Evolutionary conservation across 35 echinoderm and acorn worm species (phyloP).

Genomic region (Acanthaster planci): DNA sequence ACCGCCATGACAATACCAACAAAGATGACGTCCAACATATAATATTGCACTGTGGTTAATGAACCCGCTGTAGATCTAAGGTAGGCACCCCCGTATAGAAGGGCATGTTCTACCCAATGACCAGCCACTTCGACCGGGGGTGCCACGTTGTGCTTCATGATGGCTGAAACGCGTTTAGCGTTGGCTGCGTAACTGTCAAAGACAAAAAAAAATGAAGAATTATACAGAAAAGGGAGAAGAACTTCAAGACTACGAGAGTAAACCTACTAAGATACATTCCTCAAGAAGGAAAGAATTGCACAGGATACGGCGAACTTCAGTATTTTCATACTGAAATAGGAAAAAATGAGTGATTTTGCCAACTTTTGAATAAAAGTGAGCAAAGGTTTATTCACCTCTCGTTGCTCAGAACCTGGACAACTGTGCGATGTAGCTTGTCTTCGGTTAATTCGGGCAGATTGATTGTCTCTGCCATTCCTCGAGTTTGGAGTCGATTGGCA

Average conservation of each 20-base stretch:
- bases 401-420: neutral
- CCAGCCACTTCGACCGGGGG: constrained; percentile 16
- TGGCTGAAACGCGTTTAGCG: constrained; percentile 10
- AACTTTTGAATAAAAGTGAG: too few species aligned
- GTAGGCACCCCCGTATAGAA: constrained; percentile 30
- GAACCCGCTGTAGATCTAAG: constrained; percentile 24
- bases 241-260: too few species aligned
- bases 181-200: constrained; percentile 30
- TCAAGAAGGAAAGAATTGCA: too few species aligned
- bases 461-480: constrained; percentile 1
- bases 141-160: constrained; percentile 7
- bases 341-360: too few species aligned
- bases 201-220: neutral
- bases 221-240: too few species aligned
- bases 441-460: neutral
- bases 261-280: too few species aligned
- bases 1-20: neutral
- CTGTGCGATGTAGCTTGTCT: neutral
- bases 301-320: too few species aligned
- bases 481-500: neutral
- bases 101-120: constrained; percentile 43
- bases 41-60: constrained; percentile 16
- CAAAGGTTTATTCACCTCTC: neutral
- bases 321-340: too few species aligned
- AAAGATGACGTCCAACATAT: constrained; percentile 14